Percentiles rank a stretch among this genome's conserved stretches.
Evolutionary conservation across 2,888 invertebrate genomes (phyloP).

Genomic region (Lasioglossum leucozonium): DNA sequence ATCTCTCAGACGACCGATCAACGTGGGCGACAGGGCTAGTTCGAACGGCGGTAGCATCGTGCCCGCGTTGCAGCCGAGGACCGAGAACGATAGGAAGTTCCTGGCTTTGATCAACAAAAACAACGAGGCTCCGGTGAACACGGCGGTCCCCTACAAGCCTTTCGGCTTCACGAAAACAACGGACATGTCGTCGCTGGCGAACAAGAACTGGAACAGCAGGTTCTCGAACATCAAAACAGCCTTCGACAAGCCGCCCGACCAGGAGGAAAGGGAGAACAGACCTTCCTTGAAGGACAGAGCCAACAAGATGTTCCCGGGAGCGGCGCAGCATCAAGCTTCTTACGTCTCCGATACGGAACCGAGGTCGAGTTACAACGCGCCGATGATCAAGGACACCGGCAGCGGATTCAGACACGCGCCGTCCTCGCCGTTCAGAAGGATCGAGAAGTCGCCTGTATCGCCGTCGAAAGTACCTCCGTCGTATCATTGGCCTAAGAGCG

Average conservation of each 20-base stretch:
- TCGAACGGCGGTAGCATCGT: slow-evolving; percentile 83
- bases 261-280: slow-evolving; percentile 39
- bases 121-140: slow-evolving; percentile 81
- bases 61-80: slow-evolving; percentile 91
- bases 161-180: slow-evolving; percentile 75
- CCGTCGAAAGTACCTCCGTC: slow-evolving; percentile 60
- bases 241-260: slow-evolving; percentile 87
- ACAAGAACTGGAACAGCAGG: slow-evolving; percentile 91
- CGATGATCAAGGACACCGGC: slow-evolving; percentile 29
- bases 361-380: slow-evolving; percentile 16
- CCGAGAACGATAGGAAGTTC: slow-evolving; percentile 94
- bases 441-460: slow-evolving; percentile 69
- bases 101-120: slow-evolving; percentile 92
- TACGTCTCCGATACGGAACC: not conserved
- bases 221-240: slow-evolving; percentile 93
- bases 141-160: slow-evolving; percentile 74
- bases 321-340: slow-evolving; percentile 13
- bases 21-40: slow-evolving; percentile 85
- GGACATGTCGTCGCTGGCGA: slow-evolving; percentile 70
- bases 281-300: slow-evolving; percentile 36
- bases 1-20: slow-evolving; percentile 87
- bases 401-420: slow-evolving; percentile 80
- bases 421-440: slow-evolving; percentile 80
- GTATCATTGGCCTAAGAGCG: slow-evolving; percentile 54
- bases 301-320: slow-evolving; percentile 43